Conservation (phyloP, 2,113 vertebrate species). For the Mesembrinibis cayennensis region DNA sequence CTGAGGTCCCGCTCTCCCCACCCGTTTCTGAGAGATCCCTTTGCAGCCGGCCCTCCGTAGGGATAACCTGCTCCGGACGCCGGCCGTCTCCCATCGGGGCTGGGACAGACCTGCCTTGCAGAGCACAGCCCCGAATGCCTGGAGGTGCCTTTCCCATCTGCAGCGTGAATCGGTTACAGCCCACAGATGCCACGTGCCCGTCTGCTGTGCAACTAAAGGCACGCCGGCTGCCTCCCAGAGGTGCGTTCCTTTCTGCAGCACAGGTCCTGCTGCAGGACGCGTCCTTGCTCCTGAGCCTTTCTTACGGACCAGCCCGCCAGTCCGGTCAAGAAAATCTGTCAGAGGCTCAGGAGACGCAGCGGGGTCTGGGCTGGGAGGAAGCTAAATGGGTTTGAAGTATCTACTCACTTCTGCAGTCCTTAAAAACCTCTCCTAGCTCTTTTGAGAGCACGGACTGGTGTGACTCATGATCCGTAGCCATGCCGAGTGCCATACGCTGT, state of each 20-base stretch:
- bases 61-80: background rate
- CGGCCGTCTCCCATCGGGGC: accelerated
- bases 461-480: background rate
- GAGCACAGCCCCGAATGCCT: background rate
- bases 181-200: background rate
- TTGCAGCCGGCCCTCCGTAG: accelerated
- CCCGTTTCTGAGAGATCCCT: background rate
- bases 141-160: background rate
- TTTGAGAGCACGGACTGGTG: accelerated
- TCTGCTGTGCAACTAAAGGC: background rate
- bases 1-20: background rate
- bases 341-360: background rate
- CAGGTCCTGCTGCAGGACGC: background rate
- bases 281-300: background rate
- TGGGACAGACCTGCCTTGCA: background rate
- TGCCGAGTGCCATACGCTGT: background rate
- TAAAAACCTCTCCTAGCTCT: background rate
- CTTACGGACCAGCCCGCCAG: background rate
- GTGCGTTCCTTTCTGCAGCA: background rate
- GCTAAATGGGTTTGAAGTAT: background rate
- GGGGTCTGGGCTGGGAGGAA: background rate
- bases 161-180: no score
- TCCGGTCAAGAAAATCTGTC: background rate
- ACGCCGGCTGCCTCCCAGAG: background rate
- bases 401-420: background rate